Conservation (phyloP, 92 coral and sea anemone species). For the Micromussa lordhowensis region DNA sequence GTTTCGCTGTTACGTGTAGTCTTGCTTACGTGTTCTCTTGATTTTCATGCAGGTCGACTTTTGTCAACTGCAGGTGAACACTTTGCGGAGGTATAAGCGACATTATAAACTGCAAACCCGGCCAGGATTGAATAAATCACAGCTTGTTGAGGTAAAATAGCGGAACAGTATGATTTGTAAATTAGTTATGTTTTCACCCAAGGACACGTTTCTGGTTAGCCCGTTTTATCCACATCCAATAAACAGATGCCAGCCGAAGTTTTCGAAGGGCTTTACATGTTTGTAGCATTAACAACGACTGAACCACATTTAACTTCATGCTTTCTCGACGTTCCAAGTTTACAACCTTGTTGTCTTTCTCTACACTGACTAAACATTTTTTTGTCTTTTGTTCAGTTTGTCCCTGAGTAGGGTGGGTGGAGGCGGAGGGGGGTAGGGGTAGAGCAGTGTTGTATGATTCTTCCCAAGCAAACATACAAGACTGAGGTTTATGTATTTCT, state of each 20-base stretch:
- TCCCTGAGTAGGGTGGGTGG: neutral
- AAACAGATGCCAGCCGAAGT: neutral
- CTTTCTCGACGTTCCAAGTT: neutral
- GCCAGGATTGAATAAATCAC: slow-evolving; percentile 97
- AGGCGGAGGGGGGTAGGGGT: neutral
- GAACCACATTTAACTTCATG: neutral
- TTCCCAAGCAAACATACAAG: no score
- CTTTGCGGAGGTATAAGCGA: slow-evolving; percentile 93
- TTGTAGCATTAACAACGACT: neutral
- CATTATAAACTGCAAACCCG: slow-evolving; percentile 97
- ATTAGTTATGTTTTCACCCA: neutral
- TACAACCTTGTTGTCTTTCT: no score
- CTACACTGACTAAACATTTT: neutral
- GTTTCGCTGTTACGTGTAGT: neutral
- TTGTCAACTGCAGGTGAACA: slow-evolving; percentile 94
- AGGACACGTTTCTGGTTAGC: neutral
- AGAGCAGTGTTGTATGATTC: no score
- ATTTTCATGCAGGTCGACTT: slow-evolving; percentile 81
- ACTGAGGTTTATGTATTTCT: no score
- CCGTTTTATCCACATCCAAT: neutral
- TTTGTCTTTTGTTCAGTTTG: neutral
- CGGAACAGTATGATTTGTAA: neutral
- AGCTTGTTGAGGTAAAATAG: slow-evolving; percentile 90
- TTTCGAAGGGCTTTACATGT: no score
- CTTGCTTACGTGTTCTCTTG: slow-evolving; percentile 15